These are phyloP conservation scores for Lepus oiostolus DNA, from an alignment of 2,797 vertebrate genomes.

Conservation along the genomic window DNA sequence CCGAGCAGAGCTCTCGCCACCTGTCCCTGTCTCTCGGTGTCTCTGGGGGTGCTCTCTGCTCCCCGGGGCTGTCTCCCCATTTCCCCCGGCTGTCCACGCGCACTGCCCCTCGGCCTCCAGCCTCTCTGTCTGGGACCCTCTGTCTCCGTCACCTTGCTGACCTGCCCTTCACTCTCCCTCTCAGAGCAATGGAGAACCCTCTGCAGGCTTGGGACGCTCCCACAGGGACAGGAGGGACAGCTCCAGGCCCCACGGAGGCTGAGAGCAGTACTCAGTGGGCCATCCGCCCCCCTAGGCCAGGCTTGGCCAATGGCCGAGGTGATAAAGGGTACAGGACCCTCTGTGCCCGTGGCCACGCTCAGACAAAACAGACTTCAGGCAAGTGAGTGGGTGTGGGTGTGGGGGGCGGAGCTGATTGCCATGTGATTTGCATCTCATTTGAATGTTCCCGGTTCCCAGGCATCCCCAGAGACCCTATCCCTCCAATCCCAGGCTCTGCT, in stretches of 20 bases:
- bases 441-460: not conserved
- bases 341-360: not conserved
- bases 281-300: too few relatives aligned
- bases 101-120: not conserved
- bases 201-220: not conserved
- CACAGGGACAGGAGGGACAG: not conserved
- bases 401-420: not conserved
- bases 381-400: not conserved
- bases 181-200: slow-evolving; percentile 8
- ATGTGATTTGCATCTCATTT: slow-evolving; percentile 30
- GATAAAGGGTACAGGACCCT: not conserved
- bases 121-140: not conserved
- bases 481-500: not conserved
- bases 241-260: not conserved
- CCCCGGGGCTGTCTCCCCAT: not conserved
- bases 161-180: not conserved
- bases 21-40: slow-evolving; percentile 54
- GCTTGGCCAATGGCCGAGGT: not conserved
- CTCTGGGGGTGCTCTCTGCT: not conserved
- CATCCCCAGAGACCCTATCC: not conserved
- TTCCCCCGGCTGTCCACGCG: not conserved
- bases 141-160: not conserved
- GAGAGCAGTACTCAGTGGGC: not conserved
- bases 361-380: not conserved
- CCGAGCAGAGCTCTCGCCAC: not conserved